Evolutionary conservation across 1,140 invertebrate species (phyloP), one percentile per base, ranked within the genome.

Genomic region (Neotoxoptera formosana): DNA sequence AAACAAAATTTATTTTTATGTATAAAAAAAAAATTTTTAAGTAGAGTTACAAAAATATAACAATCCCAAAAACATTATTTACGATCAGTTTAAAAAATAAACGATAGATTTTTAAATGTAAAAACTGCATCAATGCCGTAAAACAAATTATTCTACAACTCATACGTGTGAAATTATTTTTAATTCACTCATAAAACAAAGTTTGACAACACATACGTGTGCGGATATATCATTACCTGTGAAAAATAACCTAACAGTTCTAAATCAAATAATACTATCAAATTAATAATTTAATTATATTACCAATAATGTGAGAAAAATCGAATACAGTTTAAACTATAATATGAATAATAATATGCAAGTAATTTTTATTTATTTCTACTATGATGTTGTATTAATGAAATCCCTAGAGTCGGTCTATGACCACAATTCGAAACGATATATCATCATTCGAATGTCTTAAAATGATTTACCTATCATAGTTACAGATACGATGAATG

Each of bases 1-100:
- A 91, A 95, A 95, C 95, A 94, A 95, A 94, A 94, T 94, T 87
- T 84, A 90, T 21, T 36, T 25, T 56, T 0, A 41, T 11, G 30
- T 47, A 30, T 14, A 47, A 48, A 86, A 47, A 23, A 83, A 41
- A 76, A n/a, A 17, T 25, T 23, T 20, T 76, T 67, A 76, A n/a
- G 4, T 14, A n/a, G 3, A n/a, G 3, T n/a, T n/a, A 34, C 14
- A 30, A 34, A 76, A 76, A 41, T 83, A 34, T 83, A 25, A 36
- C 9, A 41, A 83, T 23, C 17, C 21, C 20, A 9, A 83, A 60
- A 14, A 41, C 2, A 84, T 41, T 30, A 86, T 86, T 23, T 47
- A 47, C 30, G 25, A 7, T 86, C 25, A 86, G 47, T 45, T 23
- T 45, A n/a, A 67, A 60, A 67, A 47, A 86, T 25, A 47, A 34